Conservation (phyloP, 2,113 vertebrate species). For the Epinephelus moara region DNA sequence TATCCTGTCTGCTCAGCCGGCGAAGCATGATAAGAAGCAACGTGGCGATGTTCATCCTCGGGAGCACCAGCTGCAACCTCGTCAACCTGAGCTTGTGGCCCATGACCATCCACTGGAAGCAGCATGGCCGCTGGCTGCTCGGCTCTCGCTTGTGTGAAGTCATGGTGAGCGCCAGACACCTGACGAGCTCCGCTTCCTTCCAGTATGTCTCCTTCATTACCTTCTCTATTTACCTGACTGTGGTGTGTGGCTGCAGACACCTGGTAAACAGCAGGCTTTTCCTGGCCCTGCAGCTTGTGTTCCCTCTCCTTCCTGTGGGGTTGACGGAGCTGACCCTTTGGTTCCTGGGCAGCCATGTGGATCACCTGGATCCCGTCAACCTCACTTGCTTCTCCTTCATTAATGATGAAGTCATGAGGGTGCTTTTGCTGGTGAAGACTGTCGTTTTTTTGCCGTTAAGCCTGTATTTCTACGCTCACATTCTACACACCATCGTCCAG, state of each 20-base stretch:
- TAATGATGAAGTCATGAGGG: conserved; percentile 60
- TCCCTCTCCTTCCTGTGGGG: conserved; percentile 58
- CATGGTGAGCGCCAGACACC: conserved; percentile 67
- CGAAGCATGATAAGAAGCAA: conserved; percentile 66
- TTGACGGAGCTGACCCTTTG: conserved; percentile 63
- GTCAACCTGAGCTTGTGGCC: conserved; percentile 69
- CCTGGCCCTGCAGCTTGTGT: conserved; percentile 65
- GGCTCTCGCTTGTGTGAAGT: conserved; percentile 60
- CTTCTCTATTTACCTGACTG: conserved; percentile 73
- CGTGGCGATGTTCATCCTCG: conserved; percentile 64
- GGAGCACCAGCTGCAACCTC: conserved; percentile 66
- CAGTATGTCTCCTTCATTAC: conserved; percentile 73
- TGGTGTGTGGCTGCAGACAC: conserved; percentile 57
- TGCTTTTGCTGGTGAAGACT: conserved; percentile 56
- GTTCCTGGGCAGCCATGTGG: conserved; percentile 29
- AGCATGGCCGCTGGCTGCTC: conserved; percentile 62
- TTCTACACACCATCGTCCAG: conserved; percentile 59
- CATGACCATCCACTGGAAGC: conserved; percentile 70
- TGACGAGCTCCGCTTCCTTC: conserved; percentile 68
- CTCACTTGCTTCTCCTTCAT: conserved; percentile 77
- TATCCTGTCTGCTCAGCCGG: conserved; percentile 52
- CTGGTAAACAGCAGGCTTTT: conserved; percentile 68
- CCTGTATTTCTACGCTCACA: conserved; percentile 69
- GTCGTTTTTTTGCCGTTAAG: conserved; percentile 62
- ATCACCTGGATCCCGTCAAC: conserved; percentile 63